phyloP scores from a whole-genome alignment of 2,888 invertebrate species.

The Synanthedon formicaeformis region DNA sequence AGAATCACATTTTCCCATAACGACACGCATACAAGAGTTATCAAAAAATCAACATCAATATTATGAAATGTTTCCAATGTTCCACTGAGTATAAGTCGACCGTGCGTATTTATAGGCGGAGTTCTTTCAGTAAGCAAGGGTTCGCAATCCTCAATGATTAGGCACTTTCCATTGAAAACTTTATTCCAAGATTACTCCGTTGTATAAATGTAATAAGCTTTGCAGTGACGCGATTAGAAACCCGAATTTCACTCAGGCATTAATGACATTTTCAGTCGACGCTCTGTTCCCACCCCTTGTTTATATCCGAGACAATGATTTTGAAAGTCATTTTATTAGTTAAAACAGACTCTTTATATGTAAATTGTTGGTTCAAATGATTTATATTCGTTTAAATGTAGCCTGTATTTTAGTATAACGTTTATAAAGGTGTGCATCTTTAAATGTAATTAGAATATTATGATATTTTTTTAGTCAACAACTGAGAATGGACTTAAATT shows the following conservation, averaged over 20 bases:
- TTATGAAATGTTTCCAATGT: background rate
- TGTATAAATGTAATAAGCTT: constrained; percentile 71
- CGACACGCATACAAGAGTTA: too few relatives aligned
- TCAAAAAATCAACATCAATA: too few relatives aligned
- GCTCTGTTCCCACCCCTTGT: constrained; percentile 29
- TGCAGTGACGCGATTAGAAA: constrained; percentile 67
- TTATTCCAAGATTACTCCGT: constrained; percentile 68
- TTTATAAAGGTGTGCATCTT: too few relatives aligned
- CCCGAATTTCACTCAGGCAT: constrained; percentile 68
- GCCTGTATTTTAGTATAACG: too few relatives aligned
- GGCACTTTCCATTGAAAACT: constrained; percentile 68
- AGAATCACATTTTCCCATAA: too few relatives aligned
- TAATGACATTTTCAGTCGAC: constrained; percentile 68
- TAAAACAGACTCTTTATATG: constrained; percentile 26
- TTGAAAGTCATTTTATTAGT: constrained; percentile 64
- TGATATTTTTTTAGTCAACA: too few relatives aligned
- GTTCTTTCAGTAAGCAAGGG: constrained; percentile 61
- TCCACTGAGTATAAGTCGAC: constrained; percentile 13
- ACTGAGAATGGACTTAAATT: too few relatives aligned
- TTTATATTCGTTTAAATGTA: too few relatives aligned
- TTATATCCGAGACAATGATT: constrained; percentile 58
- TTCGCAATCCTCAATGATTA: constrained; percentile 64
- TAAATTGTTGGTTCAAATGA: constrained; percentile 1
- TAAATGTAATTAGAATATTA: too few relatives aligned
- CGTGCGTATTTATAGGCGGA: constrained; percentile 23